Evolutionary conservation across 2,888 invertebrate species (phyloP).

Genomic region (Caenorhabditis uteleia): DNA sequence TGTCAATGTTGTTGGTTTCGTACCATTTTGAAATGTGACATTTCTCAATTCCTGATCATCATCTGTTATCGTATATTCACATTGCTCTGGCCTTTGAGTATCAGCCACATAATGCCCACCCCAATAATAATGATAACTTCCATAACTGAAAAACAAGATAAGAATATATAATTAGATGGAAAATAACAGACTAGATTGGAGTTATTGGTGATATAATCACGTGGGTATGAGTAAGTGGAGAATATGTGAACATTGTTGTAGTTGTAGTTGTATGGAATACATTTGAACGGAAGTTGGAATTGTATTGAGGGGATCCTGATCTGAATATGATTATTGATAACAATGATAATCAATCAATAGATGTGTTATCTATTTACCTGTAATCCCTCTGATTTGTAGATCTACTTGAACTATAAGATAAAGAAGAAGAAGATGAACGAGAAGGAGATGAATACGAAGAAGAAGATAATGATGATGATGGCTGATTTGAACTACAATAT

Average conservation of each 20-base stretch:
- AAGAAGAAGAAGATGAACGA: not conserved
- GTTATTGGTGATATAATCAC: constrained; percentile 23
- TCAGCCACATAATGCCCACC: constrained; percentile 26
- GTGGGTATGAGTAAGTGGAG: constrained; percentile 19
- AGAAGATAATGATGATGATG: not conserved
- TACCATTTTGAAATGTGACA: not conserved
- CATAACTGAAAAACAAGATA: constrained; percentile 19
- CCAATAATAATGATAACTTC: constrained; percentile 35
- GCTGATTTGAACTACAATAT: no score
- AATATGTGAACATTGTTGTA: constrained; percentile 14
- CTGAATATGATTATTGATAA: constrained; percentile 3
- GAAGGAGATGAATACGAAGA: not conserved
- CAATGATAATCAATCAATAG: no score
- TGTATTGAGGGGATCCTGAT: constrained; percentile 18
- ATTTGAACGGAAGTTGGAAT: constrained; percentile 29
- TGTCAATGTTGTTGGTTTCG: not conserved
- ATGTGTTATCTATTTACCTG: no score
- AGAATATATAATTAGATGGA: not conserved
- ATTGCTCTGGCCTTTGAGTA: constrained; percentile 14
- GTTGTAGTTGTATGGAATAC: constrained; percentile 30
- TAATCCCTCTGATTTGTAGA: no score
- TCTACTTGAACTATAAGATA: not conserved
- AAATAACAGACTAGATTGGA: constrained; percentile 20
- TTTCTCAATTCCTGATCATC: constrained; percentile 28
- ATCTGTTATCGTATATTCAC: constrained; percentile 24